Evolutionary conservation across 2,888 invertebrate species (phyloP).

Genomic region (Nemurella pictetii): DNA sequence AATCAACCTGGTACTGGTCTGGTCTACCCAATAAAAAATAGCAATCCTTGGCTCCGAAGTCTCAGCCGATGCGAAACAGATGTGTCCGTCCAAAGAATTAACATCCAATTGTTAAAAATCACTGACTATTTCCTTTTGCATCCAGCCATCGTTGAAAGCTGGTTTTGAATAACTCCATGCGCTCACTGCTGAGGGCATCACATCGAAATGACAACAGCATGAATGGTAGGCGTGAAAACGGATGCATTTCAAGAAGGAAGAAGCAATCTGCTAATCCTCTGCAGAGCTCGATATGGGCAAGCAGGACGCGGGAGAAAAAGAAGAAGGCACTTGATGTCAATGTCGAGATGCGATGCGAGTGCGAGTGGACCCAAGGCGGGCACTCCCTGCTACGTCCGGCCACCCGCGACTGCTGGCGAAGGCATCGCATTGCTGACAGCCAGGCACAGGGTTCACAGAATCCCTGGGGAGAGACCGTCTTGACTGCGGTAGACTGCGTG

Average conservation of each 20-base stretch:
- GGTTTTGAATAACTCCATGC: neutral
- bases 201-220: neutral
- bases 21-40: neutral
- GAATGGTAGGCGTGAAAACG: constrained; percentile 7
- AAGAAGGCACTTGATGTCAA: constrained; percentile 15
- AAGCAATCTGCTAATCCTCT: constrained; percentile 17
- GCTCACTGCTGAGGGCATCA: neutral
- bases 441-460: constrained; percentile 2
- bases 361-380: neutral
- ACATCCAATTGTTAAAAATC: neutral
- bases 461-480: constrained; percentile 16
- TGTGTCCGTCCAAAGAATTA: neutral
- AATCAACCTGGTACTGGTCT: too few species aligned
- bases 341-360: too few species aligned
- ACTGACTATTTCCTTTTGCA: neutral
- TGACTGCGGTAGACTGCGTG: constrained; percentile 36
- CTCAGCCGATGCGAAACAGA: neutral
- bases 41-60: neutral
- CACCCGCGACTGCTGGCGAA: neutral
- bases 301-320: neutral
- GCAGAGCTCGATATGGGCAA: constrained; percentile 7
- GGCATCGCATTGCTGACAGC: neutral
- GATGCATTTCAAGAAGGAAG: neutral
- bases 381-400: constrained; percentile 3
- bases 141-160: neutral